Base-by-base conservation (phyloP, 2,888 invertebrate species). In the Molorchus minor region DNA sequence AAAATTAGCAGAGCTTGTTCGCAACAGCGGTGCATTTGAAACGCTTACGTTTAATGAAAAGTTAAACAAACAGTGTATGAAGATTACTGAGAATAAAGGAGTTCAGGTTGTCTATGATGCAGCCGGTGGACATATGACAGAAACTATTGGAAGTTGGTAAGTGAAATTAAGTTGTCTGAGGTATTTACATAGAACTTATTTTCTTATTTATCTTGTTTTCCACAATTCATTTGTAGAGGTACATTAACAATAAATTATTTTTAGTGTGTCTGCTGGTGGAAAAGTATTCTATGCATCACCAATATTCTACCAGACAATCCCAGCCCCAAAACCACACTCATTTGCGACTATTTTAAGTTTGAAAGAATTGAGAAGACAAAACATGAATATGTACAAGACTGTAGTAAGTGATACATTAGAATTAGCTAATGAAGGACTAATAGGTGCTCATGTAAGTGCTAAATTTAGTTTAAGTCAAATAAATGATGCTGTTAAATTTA, bases 31-130 rank as follows among this genome's bases (percentile, higher is more conserved):
- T 29, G 89, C 89, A 1, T 85, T 85, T 72, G 82, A 86, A 38
- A 86, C 88, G 10, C 79, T 89, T 3, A 85, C 85, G 68, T 87
- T 84, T 67, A 82, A 81, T 51, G 81, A 84, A 53, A 84, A 85
- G 56, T 73, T 85, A 44, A 70, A 83, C 16, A 83, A 85, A 59
- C 80, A 84, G 69, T 83, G 88, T 12, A 79, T 83, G 54, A 83
- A 85, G 58, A 77, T 85, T 29, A 87, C 87, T 0, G 80, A 82
- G 1, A 84, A 85, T 8, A 80, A 84, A 71, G 86, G 87, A n/a
- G 87, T 86, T 0, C 81, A 84, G 71, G 78, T 86, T n/a, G 83
- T 88, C 7, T 86, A 88, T 71, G 88, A 89, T 74, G 86, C 86
- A 12, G 85, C 86, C 13, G 88, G 87, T 29, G 88, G 87, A 15